phyloP scores from a whole-genome alignment of 2,113 vertebrate genomes.

The Dinomys branickii region DNA sequence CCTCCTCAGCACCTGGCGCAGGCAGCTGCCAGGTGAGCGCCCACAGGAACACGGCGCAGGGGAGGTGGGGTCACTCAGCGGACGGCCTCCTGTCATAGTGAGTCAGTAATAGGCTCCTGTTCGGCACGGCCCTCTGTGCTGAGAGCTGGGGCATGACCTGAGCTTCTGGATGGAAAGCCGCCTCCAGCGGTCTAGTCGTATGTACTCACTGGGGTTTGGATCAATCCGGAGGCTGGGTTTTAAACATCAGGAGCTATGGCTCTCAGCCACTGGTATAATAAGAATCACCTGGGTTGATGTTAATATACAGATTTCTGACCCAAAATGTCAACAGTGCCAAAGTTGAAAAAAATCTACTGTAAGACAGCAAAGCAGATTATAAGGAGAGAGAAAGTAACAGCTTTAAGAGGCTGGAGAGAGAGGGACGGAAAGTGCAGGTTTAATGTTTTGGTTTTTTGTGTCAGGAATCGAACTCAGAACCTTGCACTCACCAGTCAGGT shows the following conservation, averaged over 20 bases:
- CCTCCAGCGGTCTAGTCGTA: not conserved
- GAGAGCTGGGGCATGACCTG: accelerated
- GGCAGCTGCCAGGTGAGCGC: not conserved
- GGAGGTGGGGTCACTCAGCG: no score
- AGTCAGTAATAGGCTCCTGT: accelerated
- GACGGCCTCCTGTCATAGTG: accelerated
- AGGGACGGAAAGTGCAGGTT: not conserved
- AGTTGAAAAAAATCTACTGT: not conserved
- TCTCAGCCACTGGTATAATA: not conserved
- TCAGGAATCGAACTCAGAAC: no score
- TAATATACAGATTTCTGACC: not conserved
- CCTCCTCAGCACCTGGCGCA: not conserved
- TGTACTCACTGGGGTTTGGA: not conserved
- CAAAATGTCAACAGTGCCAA: not conserved
- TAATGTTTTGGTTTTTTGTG: not conserved
- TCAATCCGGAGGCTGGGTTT: not conserved
- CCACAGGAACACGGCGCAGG: accelerated
- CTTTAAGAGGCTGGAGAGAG: not conserved
- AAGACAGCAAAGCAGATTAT: not conserved
- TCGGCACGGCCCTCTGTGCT: not conserved
- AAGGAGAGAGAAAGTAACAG: not conserved
- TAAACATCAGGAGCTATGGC: not conserved
- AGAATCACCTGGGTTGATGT: not conserved
- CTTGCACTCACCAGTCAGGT: no score
- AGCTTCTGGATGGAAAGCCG: not conserved